Evolutionary conservation across 1,140 invertebrate species (phyloP).

Genomic region (Holcopasites calliopsidis): DNA sequence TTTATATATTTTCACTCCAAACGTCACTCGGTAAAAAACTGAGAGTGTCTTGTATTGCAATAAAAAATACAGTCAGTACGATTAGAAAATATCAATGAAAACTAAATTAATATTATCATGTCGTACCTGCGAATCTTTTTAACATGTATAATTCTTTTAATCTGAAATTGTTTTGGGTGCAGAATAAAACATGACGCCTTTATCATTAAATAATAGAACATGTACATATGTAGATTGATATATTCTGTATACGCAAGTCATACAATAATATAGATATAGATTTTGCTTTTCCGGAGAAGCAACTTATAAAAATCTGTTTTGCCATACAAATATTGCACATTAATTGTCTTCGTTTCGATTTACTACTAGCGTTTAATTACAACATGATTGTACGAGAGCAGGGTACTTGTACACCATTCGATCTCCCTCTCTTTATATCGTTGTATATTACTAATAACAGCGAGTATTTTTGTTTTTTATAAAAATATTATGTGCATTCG

Average conservation of each 20-base stretch:
- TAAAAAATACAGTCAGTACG: slow-evolving; percentile 20
- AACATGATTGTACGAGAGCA: slow-evolving; percentile 51
- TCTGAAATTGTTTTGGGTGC: slow-evolving; percentile 58
- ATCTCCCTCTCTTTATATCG: not conserved
- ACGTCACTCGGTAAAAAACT: slow-evolving; percentile 19
- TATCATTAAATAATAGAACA: slow-evolving; percentile 50
- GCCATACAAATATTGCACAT: slow-evolving; percentile 73
- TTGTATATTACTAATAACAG: not conserved
- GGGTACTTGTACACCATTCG: slow-evolving; percentile 30
- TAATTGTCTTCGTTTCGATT: slow-evolving; percentile 47
- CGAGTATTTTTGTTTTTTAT: not conserved
- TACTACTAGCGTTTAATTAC: slow-evolving; percentile 49
- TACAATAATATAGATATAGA: slow-evolving; percentile 70
- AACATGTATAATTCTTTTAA: slow-evolving; percentile 28
- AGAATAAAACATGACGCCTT: slow-evolving; percentile 56
- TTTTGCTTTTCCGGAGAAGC: slow-evolving; percentile 59
- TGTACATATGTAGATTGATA: slow-evolving; percentile 53
- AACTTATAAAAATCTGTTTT: slow-evolving; percentile 66
- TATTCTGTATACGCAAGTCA: slow-evolving; percentile 62
- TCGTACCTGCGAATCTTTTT: slow-evolving; percentile 56
- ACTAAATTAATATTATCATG: slow-evolving; percentile 34
- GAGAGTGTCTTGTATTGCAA: slow-evolving; percentile 15
- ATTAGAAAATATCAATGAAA: slow-evolving; percentile 41
- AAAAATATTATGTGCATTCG: slow-evolving; percentile 29
- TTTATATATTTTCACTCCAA: slow-evolving; percentile 58